Base-by-base conservation (phyloP, 2,888 invertebrate species). In the Caenorhabditis wallacei region DNA sequence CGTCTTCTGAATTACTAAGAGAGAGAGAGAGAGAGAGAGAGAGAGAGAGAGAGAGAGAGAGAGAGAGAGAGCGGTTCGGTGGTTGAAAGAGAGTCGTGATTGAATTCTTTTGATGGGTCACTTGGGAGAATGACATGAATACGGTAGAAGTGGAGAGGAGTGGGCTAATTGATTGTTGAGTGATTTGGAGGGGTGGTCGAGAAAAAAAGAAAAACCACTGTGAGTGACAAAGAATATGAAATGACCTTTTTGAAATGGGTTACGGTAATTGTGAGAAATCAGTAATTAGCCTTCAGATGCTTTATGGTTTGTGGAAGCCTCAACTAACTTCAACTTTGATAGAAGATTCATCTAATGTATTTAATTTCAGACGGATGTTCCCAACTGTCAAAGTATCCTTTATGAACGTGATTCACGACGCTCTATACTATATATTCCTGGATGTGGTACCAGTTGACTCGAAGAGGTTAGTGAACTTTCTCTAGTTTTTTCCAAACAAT, bases 371-470 rank as follows among this genome's bases (percentile, higher is more conserved):
- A 93, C 95, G 98, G 91, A 98, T 98, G 98, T 98, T 98, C 93
- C 98, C 98, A 87, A 97, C 97, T 87, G 95, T 98, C 91, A 95
- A 97, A 85, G 96, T 97, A 85, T 96, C 96, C 84, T 97, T 98
- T 94, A 95, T 95, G 88, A 95, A 95, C 4, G 93, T 95, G 57
- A 94, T 95, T 75, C 93, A 94, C 0, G 95, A 93, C 57, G 90
- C 92, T 1, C 59, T 89, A 87, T 98, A 97, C 94, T 95, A 95
- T 71, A 97, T 98, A 75, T 94, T 97, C 89, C 94, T 98, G 94
- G 98, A 98, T 94, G 96, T 98, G 92, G 96, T 97, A 85, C 97
- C 97, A 82, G 96, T 98, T 92, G 98, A 98, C 56, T 71, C 80
- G 2, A 86, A 87, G 64, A 48, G 84, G 86, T 84, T 22, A 35